These are phyloP conservation scores for Torymus texanus DNA, from an alignment of 2,888 invertebrate genomes.

Conservation along the genomic window DNA sequence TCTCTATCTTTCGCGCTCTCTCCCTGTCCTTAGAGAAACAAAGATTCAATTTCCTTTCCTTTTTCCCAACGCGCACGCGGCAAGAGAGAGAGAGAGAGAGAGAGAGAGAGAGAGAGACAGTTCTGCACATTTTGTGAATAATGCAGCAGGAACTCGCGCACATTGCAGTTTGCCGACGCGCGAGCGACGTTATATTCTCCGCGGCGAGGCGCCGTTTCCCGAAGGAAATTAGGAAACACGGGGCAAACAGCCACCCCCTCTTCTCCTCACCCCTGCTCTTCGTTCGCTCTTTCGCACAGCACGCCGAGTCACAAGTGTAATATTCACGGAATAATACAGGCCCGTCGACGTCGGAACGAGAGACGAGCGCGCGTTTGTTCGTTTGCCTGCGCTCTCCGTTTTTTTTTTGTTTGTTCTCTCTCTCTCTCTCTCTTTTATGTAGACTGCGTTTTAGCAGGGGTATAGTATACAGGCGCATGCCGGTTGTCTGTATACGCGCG, in stretches of 20 bases:
- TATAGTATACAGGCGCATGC: not conserved
- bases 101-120: constrained; percentile 58
- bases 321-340: constrained; percentile 73
- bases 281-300: constrained; percentile 20
- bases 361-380: constrained; percentile 6
- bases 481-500: no score
- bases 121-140: constrained; percentile 65
- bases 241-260: constrained; percentile 63
- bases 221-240: constrained; percentile 74
- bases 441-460: no score
- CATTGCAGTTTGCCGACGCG: constrained; percentile 63
- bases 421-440: not conserved
- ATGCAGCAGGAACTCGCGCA: constrained; percentile 58
- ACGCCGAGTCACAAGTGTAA: constrained; percentile 73
- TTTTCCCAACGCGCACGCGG: constrained; percentile 11
- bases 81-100: constrained; percentile 50
- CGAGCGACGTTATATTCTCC: constrained; percentile 68
- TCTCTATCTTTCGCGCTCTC: not conserved
- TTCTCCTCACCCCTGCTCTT: constrained; percentile 54
- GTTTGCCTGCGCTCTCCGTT: not conserved
- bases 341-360: constrained; percentile 50
- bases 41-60: constrained; percentile 55
- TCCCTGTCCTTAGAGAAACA: constrained; percentile 31
- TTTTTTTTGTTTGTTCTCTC: not conserved
- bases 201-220: constrained; percentile 69